phyloP scores from a whole-genome alignment of 37 sponge, comb jelly and placozoan species.

The Trichoplax adhaerens region DNA sequence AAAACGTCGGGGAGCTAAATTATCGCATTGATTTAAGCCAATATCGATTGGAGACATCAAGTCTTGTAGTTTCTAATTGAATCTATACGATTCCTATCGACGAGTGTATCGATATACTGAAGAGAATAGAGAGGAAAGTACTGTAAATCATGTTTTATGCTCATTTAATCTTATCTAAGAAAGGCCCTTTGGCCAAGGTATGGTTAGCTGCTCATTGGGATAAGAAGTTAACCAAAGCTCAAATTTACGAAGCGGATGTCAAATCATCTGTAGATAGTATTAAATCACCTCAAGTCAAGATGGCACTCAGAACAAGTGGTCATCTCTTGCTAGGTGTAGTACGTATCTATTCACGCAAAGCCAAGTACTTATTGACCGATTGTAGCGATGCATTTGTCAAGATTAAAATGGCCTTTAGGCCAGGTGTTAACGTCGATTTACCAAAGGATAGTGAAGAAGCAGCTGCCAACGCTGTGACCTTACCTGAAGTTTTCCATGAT shows the following conservation, averaged over 20 bases:
- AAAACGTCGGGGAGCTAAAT: too few relatives aligned
- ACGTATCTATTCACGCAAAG: constrained; percentile 83
- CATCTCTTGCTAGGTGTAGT: constrained; percentile 93
- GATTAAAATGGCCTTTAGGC: constrained; percentile 88
- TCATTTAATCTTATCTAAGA: constrained; percentile 67
- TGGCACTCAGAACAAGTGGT: constrained; percentile 39
- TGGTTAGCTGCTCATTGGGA: constrained; percentile 99
- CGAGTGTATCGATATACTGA: too few relatives aligned
- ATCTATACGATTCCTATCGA: too few relatives aligned
- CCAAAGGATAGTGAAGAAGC: constrained; percentile 46
- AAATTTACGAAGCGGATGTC: constrained; percentile 86
- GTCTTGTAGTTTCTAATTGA: too few relatives aligned
- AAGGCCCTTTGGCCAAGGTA: constrained; percentile 88
- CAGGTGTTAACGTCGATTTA: constrained; percentile 75
- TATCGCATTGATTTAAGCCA: too few relatives aligned
- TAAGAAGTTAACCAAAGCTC: constrained; percentile 95
- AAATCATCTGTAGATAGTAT: constrained; percentile 70
- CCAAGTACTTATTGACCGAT: constrained; percentile 85
- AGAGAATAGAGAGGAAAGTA: too few relatives aligned
- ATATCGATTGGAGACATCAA: too few relatives aligned
- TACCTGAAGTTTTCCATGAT: constrained; percentile 81
- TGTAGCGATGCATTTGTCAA: constrained; percentile 87
- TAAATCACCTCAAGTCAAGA: constrained; percentile 35
- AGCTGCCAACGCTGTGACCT: constrained; percentile 69
- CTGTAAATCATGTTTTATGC: constrained; percentile 76